Evolutionary conservation across 1,140 invertebrate genomes (phyloP), one percentile per base, ranked within the genome.

Genomic region (Diabrotica virgifera): DNA sequence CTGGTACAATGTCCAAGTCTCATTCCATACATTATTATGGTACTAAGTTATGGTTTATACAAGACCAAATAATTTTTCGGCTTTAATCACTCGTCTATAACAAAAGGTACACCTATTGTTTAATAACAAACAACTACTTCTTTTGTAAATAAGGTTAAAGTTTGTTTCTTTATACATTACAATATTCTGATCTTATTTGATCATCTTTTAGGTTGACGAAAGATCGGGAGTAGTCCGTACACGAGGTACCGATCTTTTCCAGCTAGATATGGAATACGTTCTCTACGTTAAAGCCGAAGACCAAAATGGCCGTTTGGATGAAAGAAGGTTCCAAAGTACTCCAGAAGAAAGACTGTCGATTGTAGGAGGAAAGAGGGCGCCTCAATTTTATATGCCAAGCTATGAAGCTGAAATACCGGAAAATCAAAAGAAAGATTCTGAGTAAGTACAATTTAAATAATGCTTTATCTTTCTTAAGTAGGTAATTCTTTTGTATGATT

Each of bases 231-330:
- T 96, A 8, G 94, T 97, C n/a, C 84, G 94, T 13, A 96, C 94
- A 0, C 83, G 92, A 52, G 94, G 94, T 51, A 93, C 88, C 0
- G 94, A 96, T 76, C 88, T 93, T 10, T 96, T 97, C 77, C 94
- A 96, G 79, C 80, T 96, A 72, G 95, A 97, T 78, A 96, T 96
- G 92, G 95, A 97, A 76, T 97, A 97, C 78, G 94, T 96, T 12
- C 82, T 97, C 61, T 97, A 97, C 77, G 94, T 97, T 10, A 96
- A 96, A 81, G 94, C 95, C 0, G 94, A 97, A 83, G 95, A 97
- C 84, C 94, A 94, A 80, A 96, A 94, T 77, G 94, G 94, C 14
- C 86, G 93, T 59, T 87, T 94, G 9, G 93, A 94, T 74, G 93
- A 96, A 71, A 85, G 91, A 62, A 84, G 89, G 55, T 96, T 90